Percentiles rank a stretch among this genome's conserved stretches.
These are phyloP conservation scores for Varecia variegata DNA, from an alignment of 2,797 vertebrate species.

Conservation along the genomic window DNA sequence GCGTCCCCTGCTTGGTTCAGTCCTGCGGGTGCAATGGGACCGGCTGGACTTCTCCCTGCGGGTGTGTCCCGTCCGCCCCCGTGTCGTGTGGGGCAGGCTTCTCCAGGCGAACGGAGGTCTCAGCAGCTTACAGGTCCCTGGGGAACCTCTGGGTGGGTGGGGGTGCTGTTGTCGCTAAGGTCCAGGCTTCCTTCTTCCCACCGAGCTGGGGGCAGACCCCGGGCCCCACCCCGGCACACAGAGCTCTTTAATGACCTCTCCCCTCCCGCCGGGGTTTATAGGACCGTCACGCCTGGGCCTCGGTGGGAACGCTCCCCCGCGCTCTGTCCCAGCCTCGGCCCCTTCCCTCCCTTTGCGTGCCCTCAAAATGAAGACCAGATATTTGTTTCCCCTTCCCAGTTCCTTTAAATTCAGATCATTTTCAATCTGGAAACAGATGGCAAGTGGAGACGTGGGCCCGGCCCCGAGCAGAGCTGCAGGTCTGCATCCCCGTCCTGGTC, in stretches of 20 bases:
- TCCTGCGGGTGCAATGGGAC: fast-evolving
- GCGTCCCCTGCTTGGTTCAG: not conserved
- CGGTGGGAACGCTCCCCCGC: not conserved
- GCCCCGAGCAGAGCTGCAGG: not conserved
- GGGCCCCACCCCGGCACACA: fast-evolving
- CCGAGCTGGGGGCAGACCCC: no score
- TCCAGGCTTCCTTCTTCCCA: not conserved
- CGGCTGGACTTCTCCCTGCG: not conserved
- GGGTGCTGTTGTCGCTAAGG: no score
- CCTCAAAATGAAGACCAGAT: not conserved
- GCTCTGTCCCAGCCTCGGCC: not conserved
- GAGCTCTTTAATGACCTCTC: not conserved
- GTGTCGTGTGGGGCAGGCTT: not conserved
- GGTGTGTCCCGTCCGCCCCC: fast-evolving
- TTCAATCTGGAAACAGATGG: conserved; percentile 16
- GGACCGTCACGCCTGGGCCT: not conserved
- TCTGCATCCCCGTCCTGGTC: not conserved
- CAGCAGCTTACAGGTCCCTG: not conserved
- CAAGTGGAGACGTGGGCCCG: not conserved
- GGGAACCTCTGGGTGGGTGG: not conserved
- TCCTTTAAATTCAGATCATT: not conserved
- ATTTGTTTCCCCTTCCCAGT: not conserved
- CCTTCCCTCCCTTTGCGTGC: not conserved
- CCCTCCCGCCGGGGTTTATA: not conserved
- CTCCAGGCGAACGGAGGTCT: not conserved